Evolutionary conservation across 2,797 vertebrate species (phyloP).

Genomic region (Argyrosomus regius): DNA sequence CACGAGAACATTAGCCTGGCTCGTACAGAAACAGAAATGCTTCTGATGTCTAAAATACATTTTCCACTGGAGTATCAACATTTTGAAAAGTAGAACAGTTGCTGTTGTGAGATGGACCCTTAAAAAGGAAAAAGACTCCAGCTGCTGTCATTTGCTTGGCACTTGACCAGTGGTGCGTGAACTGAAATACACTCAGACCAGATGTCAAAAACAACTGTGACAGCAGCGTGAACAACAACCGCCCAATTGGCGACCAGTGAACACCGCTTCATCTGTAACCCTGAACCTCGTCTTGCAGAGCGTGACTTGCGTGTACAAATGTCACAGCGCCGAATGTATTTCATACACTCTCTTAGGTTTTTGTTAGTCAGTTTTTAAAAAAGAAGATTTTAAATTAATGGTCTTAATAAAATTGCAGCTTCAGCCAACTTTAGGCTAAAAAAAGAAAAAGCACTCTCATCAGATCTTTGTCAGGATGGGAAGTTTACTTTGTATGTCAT

Average conservation of each 20-base stretch:
- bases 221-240: slow-evolving; percentile 38
- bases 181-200: slow-evolving; percentile 38
- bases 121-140: slow-evolving; percentile 3
- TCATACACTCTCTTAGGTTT: not conserved
- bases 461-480: not conserved
- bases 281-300: not conserved
- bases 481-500: not conserved
- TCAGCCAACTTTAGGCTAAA: not conserved
- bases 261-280: not conserved
- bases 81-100: not conserved
- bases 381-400: not conserved
- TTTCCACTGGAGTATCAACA: not conserved
- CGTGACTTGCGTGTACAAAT: not conserved
- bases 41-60: not conserved
- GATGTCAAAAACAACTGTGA: slow-evolving; percentile 69
- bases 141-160: slow-evolving; percentile 41
- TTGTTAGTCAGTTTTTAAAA: not conserved
- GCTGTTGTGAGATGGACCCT: not conserved
- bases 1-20: not conserved
- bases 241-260: slow-evolving; percentile 15
- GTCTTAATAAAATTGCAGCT: not conserved
- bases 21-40: slow-evolving; percentile 3
- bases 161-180: slow-evolving; percentile 25
- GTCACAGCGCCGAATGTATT: not conserved
- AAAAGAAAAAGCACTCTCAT: not conserved